phyloP scores from a whole-genome alignment of 2,888 invertebrate species.

The Agrotis segetum region DNA sequence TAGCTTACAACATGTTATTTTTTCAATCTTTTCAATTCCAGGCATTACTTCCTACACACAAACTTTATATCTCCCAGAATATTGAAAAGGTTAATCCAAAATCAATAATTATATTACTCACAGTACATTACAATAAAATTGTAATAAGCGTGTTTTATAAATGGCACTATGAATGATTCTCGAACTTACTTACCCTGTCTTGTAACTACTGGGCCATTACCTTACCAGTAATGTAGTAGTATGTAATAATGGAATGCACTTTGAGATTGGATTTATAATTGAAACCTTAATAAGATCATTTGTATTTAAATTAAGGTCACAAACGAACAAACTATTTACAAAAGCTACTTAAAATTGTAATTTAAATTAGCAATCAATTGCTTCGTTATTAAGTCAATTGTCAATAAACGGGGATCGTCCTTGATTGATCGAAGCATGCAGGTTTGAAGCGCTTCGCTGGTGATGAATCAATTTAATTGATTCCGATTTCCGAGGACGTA shows the following conservation, averaged over 20 bases:
- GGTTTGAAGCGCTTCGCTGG: constrained; percentile 7
- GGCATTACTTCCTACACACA: no score
- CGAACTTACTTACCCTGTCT: neutral
- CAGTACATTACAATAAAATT: neutral
- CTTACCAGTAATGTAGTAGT: no score
- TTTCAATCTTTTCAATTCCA: no score
- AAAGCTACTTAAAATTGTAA: constrained; percentile 25
- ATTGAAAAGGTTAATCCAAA: no score
- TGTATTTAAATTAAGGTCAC: constrained; percentile 17
- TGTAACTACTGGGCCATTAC: neutral
- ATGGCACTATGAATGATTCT: neutral
- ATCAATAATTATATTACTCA: no score
- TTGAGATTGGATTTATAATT: neutral
- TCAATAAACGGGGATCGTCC: constrained; percentile 8
- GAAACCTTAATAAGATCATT: constrained; percentile 1
- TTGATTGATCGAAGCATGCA: constrained; percentile 28
- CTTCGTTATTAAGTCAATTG: constrained; percentile 13
- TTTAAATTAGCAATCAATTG: constrained; percentile 39
- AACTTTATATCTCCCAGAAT: no score
- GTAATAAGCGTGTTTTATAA: neutral
- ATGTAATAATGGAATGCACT: neutral
- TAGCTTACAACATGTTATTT: no score
- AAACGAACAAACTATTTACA: constrained; percentile 5
- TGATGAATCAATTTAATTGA: constrained; percentile 36
- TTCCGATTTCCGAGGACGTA: constrained; percentile 8